Conservation (phyloP, 2,113 vertebrate genomes). For the Phyllostomus discolor region DNA sequence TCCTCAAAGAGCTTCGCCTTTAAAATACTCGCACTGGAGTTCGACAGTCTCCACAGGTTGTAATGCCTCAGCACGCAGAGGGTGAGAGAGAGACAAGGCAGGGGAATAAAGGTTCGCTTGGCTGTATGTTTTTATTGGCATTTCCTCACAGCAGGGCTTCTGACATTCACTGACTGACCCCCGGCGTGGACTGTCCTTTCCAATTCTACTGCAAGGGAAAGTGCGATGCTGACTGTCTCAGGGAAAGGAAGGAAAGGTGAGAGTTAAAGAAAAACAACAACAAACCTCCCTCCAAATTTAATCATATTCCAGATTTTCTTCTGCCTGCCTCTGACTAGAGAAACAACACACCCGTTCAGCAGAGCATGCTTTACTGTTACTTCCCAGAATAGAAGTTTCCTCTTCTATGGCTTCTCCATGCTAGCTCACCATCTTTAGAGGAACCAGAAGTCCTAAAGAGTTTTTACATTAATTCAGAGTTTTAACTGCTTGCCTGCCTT, state of each 20-base stretch:
- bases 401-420: not conserved
- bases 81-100: not conserved
- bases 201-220: not conserved
- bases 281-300: not conserved
- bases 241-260: not conserved
- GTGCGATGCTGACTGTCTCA: not conserved
- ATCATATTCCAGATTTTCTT: not conserved
- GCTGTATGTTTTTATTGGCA: not conserved
- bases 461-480: constrained; percentile 27
- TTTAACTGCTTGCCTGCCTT: not conserved
- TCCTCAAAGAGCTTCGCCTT: not conserved
- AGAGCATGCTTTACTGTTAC: not conserved
- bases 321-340: not conserved
- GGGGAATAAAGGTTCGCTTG: not conserved
- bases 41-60: not conserved
- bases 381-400: not conserved
- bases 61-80: not conserved
- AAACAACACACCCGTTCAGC: not conserved
- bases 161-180: not conserved
- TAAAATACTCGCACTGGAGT: not conserved
- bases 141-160: not conserved
- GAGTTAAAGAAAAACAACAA: not conserved
- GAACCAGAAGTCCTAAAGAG: not conserved
- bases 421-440: constrained; percentile 21
- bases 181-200: not conserved